Base-by-base conservation (phyloP, 2,113 vertebrate genomes). In the Ceratotherium simum region DNA sequence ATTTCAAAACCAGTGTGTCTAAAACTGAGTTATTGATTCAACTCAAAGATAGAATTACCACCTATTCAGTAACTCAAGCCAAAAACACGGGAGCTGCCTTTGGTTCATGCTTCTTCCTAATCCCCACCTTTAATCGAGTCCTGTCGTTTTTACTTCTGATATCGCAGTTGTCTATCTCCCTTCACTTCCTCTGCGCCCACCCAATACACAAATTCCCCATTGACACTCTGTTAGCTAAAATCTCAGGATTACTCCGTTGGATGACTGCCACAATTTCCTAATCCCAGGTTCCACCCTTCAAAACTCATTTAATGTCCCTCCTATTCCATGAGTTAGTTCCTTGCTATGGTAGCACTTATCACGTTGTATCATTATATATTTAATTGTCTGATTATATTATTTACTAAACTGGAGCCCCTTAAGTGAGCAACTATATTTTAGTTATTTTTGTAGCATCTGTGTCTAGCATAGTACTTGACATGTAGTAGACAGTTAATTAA, bases 1-100 rank as follows among this genome's bases (percentile, higher is more conserved):
- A 88, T 91, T 91, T 96, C 33, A 95, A 91, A 87, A 67, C 42
- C 90, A 91, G 3, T 36, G 31, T 36, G 33, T 65, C n/a, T 95
- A 81, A 60, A 91, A 78, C 60, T 18, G 31, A 89, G 70, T 78
- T 85, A 54, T 46, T 6, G 27, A 42, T 88, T 90, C 39, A 88
- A 18, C 29, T 94, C 58, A 62, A 81, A 64, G 46, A 31, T n/a
- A 81, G 46, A 72, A 60, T 73, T 65, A 72, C 46, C 51, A 81
- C 48, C 31, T 62, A 12, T 60, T 83, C 10, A 23, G 27, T 75
- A 75, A 85, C 62, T 89, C 36, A 86, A 54, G 56, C 69, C 42
- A 69, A 60, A 54, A 80, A 67, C 33, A 20, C 4, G 12, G 13
- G 33, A 69, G 51, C 42, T 89, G 6, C 85, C 29, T 92, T 79